Percentiles rank a stretch among this genome's conserved stretches.
Conservation (phyloP, 2,113 vertebrate species). For the Hydrochoerus hydrochaeris region DNA sequence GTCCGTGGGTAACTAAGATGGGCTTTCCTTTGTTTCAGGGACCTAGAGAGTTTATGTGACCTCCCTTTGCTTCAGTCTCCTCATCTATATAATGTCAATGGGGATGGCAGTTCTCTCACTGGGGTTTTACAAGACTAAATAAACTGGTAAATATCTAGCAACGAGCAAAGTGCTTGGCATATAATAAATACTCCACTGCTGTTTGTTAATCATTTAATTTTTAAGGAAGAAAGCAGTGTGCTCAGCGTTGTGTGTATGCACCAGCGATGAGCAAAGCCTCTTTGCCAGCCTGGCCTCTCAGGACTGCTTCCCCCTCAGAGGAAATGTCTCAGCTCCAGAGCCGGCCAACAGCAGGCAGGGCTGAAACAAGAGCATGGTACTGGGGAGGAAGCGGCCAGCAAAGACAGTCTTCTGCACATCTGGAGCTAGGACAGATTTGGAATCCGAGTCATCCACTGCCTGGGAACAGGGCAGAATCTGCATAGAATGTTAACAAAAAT, state of each 20-base stretch:
- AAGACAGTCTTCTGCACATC: neutral
- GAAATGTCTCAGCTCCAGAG: fast-evolving
- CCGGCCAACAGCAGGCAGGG: neutral
- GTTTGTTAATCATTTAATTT: neutral
- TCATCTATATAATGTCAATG: neutral
- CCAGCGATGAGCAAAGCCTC: neutral
- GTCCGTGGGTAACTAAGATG: neutral
- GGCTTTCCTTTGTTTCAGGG: neutral
- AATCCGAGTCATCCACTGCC: neutral
- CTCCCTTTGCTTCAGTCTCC: neutral
- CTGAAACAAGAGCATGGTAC: neutral
- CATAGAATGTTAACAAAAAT: neutral
- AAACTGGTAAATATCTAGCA: neutral
- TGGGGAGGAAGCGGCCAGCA: neutral
- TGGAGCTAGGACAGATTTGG: neutral
- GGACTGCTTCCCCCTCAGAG: neutral
- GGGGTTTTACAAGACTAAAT: neutral
- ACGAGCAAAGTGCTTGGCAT: neutral
- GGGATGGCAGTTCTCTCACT: neutral
- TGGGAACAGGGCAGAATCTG: neutral
- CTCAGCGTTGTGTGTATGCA: neutral
- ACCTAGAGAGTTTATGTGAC: neutral
- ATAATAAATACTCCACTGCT: neutral
- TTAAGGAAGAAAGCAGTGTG: neutral
- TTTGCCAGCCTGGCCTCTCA: neutral